Base-by-base conservation (phyloP, 1,140 invertebrate genomes). In the Philotrypesis tridentata region DNA sequence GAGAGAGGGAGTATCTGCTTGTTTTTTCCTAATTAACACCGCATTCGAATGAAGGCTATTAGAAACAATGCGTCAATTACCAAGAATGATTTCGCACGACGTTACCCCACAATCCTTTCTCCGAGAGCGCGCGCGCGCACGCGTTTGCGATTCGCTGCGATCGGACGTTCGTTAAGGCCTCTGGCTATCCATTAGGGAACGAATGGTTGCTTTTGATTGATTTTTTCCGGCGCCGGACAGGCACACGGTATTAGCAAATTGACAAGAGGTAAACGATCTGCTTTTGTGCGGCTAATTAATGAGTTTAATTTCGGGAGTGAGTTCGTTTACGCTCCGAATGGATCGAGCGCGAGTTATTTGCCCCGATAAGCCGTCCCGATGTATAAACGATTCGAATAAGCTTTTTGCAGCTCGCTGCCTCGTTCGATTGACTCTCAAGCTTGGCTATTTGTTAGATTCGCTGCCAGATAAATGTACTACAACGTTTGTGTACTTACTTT, bases 21-120 rank as follows among this genome's bases (percentile, higher is more conserved):
- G 21, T 70, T 85, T 81, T 75, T 82, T 80, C 72, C 71, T 79
- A 82, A 82, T 82, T 82, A 85, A 85, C 82, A 37, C 21, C 12
- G 63, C 68, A 82, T 80, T 31, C 55, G 55, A 31, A n/a, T n/a
- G 37, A 72, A 73, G 48, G 61, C 79, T 63, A 68, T 82, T 82
- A 75, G 37, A 82, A 78, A 78, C 82, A 82, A 84, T 85, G 78
- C 82, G 40, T 81, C 83, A 85, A 81, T 85, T 82, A 83, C 67
- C 43, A 27, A 33, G 31, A 85, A 81, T 83, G 80, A 85, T 85
- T 83, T 71, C 61, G n/a, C 80, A 71, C 60, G 76, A 70, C 55
- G 76, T 70, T 79, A 33, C 21, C 71, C 14, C 71, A 55, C 27
- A 9, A 48, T 74, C 37, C 60, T 78, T 61, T 72, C 55, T 33